Percentiles rank a stretch among this genome's conserved stretches.
phyloP scores from a whole-genome alignment of 2,113 vertebrate species.

The Poicephalus meyeri region DNA sequence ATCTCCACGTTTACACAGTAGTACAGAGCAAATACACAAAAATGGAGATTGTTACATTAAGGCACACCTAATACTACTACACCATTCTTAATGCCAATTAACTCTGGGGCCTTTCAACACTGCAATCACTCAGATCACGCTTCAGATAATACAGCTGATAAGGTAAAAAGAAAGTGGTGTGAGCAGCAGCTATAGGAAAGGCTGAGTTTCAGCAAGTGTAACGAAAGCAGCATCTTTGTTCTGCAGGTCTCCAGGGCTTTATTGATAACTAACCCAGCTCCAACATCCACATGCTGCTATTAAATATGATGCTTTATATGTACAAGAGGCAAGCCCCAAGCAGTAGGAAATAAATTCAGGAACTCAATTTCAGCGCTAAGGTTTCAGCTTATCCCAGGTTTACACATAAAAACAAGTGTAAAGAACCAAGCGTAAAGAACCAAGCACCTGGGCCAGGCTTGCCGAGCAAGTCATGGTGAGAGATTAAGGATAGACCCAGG shows the following conservation, averaged over 20 bases:
- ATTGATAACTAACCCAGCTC: background rate
- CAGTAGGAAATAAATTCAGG: background rate
- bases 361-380: background rate
- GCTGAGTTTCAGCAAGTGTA: background rate
- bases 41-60: conserved; percentile 28
- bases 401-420: background rate
- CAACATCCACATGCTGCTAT: accelerated
- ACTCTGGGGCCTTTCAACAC: background rate
- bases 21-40: background rate
- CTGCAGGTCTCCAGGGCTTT: background rate
- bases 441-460: background rate
- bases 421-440: background rate
- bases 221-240: background rate
- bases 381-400: background rate
- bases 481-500: background rate
- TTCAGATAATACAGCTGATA: conserved; percentile 29
- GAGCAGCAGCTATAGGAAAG: background rate
- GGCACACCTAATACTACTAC: conserved; percentile 45
- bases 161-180: background rate
- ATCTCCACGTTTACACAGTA: conserved; percentile 50
- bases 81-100: conserved; percentile 14
- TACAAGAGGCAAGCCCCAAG: background rate
- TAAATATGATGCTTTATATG: background rate
- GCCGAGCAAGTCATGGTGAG: background rate
- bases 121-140: background rate